Base-by-base conservation (phyloP, 2,797 vertebrate genomes). In the Nasua narica region DNA sequence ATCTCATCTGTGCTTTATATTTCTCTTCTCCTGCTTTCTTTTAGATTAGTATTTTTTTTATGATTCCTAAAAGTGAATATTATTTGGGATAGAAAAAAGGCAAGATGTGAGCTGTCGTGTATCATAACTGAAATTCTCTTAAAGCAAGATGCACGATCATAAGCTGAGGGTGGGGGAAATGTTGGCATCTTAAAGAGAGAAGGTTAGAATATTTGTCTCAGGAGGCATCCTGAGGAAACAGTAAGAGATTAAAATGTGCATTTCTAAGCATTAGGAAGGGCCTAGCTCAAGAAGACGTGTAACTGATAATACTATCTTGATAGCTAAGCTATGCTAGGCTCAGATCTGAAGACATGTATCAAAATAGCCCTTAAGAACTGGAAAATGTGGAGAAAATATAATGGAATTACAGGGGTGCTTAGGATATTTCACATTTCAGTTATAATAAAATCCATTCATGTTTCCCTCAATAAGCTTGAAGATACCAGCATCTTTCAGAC, bases 271-370 rank as follows among this genome's bases (percentile, higher is more conserved):
- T 52, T 79, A 60, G 25, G 76, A 67, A 72, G 56, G 46, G 13
- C 37, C 40, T 10, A 37, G 15, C 46, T 88, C 16, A 85, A 46
- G 12, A 62, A 79, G 90, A 89, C 32, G 29, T 87, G 16, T 96
- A 74, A 54, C 43, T 87, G 43, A 62, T 40, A 60, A 85, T 27
- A 81, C 13, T 85, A 15, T 46, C 87, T 89, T 35, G 37, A 70
- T 54, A 76, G 27, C 14, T 67, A 67, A 92, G n/a, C 0, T 88
- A 32, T 37, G 35, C 9, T 65, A 8, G 62, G 76, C 15, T 78
- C 58, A 92, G 54, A 90, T 88, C 70, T 81, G 70, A 96, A 95
- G 48, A 9, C 67, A 13, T 72, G 3, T 88, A 50, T 95, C 40
- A 84, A 86, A 87, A 96, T 65, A 77, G 48, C 19, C 23, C n/a